Percentiles rank a stretch among this genome's conserved stretches.
Conservation (phyloP, 2,113 vertebrate species). For the Rhea pennata region DNA sequence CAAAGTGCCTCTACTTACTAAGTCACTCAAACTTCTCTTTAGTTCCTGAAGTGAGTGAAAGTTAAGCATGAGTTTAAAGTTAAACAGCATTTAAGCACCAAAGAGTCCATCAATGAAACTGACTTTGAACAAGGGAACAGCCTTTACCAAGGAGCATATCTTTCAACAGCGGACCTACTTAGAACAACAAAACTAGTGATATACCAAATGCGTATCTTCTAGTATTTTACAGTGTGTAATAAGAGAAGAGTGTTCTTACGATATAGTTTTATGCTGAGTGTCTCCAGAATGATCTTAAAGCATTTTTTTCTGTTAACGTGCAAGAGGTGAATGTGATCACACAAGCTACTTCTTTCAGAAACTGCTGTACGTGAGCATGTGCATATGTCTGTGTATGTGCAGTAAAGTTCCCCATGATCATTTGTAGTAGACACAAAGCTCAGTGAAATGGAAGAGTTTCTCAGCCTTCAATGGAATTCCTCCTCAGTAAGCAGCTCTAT, state of each 20-base stretch:
- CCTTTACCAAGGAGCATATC: not conserved
- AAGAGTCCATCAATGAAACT: not conserved
- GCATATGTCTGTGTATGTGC: not conserved
- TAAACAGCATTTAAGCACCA: not conserved
- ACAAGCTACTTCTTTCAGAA: not conserved
- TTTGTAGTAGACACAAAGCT: not conserved
- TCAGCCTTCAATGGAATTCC: not conserved
- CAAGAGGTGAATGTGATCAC: not conserved
- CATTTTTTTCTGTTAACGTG: not conserved
- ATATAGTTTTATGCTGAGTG: not conserved
- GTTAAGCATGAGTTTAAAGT: not conserved
- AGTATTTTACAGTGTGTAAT: not conserved
- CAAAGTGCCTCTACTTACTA: not conserved
- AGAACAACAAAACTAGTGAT: not conserved
- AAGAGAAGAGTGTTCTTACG: not conserved
- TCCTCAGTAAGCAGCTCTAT: not conserved
- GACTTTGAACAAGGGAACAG: not conserved
- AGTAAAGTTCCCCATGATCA: not conserved
- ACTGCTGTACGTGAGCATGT: not conserved
- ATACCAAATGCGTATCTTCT: not conserved
- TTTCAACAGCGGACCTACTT: accelerated
- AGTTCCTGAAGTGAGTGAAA: not conserved
- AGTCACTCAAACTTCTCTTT: not conserved
- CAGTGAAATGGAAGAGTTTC: not conserved
- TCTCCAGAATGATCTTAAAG: not conserved